Percentiles rank a stretch among this genome's conserved stretches.
phyloP scores from a whole-genome alignment of 2,113 vertebrate genomes.

The Pleuronectes platessa region DNA sequence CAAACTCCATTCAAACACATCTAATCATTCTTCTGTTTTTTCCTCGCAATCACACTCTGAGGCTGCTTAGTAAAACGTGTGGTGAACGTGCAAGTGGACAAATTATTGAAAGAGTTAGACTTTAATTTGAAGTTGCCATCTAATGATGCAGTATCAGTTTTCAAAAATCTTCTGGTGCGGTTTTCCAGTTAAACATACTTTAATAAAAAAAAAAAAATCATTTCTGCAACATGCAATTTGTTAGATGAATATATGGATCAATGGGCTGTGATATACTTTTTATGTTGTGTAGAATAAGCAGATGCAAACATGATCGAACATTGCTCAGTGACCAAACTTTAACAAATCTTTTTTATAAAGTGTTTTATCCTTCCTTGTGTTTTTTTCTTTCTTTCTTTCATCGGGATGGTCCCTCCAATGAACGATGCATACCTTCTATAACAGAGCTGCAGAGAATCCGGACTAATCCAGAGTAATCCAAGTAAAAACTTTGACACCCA shows the following conservation, averaged over 20 bases:
- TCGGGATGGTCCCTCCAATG: background rate
- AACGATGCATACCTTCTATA: background rate
- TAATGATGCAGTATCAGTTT: background rate
- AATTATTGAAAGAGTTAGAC: background rate
- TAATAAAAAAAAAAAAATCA: background rate
- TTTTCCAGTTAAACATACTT: background rate
- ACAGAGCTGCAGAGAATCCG: background rate
- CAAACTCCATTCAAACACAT: constrained; percentile 63
- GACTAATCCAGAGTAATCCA: background rate
- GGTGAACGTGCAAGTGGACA: constrained; percentile 4
- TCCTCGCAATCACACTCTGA: background rate
- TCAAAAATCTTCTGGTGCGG: background rate
- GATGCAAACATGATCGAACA: background rate
- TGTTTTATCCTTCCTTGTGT: background rate
- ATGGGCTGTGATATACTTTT: background rate
- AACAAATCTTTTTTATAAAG: background rate
- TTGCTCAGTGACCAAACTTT: background rate
- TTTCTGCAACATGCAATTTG: background rate
- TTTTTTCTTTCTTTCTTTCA: background rate
- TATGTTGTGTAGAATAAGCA: background rate
- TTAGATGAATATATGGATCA: background rate
- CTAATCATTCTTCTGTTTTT: constrained; percentile 52
- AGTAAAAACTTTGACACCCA: background rate
- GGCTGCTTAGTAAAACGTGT: constrained; percentile 1
- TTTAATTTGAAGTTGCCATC: background rate